phyloP scores from a whole-genome alignment of 1,140 invertebrate species.

The Ceratoteleas bidentatus region DNA sequence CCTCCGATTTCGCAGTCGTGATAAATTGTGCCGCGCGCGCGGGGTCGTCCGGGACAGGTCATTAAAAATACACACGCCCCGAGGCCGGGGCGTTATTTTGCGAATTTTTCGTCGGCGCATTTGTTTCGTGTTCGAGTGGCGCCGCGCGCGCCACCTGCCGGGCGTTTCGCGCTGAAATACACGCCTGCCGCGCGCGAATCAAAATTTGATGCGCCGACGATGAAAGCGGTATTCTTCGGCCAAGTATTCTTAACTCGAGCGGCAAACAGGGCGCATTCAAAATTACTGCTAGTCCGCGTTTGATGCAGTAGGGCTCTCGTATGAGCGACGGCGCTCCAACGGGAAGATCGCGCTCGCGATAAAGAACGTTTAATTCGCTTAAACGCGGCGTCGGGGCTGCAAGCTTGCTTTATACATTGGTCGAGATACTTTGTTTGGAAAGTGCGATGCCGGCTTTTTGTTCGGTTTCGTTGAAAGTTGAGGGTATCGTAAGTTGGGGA shows the following conservation, averaged over 20 bases:
- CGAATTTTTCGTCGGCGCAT: constrained; percentile 4
- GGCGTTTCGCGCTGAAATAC: not conserved
- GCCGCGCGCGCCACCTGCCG: not conserved
- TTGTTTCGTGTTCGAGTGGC: not conserved
- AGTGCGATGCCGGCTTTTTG: too few species aligned
- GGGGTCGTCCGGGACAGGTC: constrained; percentile 19
- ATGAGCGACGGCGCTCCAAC: constrained; percentile 21
- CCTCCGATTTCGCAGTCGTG: constrained; percentile 53
- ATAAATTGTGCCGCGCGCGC: constrained; percentile 48
- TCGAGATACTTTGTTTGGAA: too few species aligned
- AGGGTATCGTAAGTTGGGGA: too few species aligned
- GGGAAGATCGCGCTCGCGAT: constrained; percentile 7
- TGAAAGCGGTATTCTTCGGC: constrained; percentile 20
- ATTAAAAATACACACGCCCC: constrained; percentile 46
- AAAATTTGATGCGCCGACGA: constrained; percentile 34
- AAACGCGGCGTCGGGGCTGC: constrained; percentile 36
- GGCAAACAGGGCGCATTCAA: constrained; percentile 42
- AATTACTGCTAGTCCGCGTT: constrained; percentile 46
- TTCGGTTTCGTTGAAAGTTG: too few species aligned
- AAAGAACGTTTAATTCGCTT: constrained; percentile 56
- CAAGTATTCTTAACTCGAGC: constrained; percentile 19
- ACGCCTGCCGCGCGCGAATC: constrained; percentile 3
- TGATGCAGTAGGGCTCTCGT: constrained; percentile 37
- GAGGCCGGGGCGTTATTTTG: constrained; percentile 17
- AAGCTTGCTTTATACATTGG: constrained; percentile 7